Evolutionary conservation across 64 coral and sea anemone genomes (phyloP).

Genomic region (Dendrophyllia cribrosa): DNA sequence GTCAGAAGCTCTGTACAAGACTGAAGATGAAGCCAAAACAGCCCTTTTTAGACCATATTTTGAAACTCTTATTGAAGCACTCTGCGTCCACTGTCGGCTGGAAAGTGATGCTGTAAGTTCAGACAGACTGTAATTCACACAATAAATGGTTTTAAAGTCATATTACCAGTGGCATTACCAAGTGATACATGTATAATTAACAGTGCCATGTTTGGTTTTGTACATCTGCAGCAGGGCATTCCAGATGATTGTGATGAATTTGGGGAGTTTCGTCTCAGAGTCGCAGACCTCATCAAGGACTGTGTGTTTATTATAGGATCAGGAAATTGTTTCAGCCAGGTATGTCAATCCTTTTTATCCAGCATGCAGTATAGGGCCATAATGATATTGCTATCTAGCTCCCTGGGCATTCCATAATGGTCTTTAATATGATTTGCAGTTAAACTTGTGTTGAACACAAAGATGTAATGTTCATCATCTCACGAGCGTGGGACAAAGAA

Average conservation of each 20-base stretch:
- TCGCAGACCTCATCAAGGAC: slow-evolving; percentile 91
- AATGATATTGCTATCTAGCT: too few species aligned
- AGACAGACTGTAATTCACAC: neutral
- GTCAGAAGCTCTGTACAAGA: slow-evolving; percentile 86
- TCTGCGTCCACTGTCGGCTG: slow-evolving; percentile 86
- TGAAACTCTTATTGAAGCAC: slow-evolving; percentile 80
- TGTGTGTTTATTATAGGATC: slow-evolving; percentile 97
- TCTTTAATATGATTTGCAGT: too few species aligned
- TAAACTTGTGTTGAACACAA: too few species aligned
- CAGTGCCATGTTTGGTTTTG: too few species aligned
- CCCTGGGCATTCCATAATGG: too few species aligned
- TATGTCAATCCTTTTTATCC: slow-evolving; percentile 10
- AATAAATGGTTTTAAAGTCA: too few species aligned
- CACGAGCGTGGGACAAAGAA: too few species aligned
- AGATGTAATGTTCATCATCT: too few species aligned
- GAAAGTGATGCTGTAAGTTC: slow-evolving; percentile 86
- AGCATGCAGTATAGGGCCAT: too few species aligned
- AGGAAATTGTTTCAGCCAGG: slow-evolving; percentile 87
- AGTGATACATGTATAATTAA: too few species aligned
- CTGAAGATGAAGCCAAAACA: slow-evolving; percentile 57
- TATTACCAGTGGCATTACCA: too few species aligned
- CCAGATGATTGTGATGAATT: slow-evolving; percentile 89
- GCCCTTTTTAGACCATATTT: slow-evolving; percentile 89
- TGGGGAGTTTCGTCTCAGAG: slow-evolving; percentile 84
- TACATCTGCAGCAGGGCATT: slow-evolving; percentile 64